Conservation (phyloP, 2,888 invertebrate genomes). For the Fragum sueziense region DNA sequence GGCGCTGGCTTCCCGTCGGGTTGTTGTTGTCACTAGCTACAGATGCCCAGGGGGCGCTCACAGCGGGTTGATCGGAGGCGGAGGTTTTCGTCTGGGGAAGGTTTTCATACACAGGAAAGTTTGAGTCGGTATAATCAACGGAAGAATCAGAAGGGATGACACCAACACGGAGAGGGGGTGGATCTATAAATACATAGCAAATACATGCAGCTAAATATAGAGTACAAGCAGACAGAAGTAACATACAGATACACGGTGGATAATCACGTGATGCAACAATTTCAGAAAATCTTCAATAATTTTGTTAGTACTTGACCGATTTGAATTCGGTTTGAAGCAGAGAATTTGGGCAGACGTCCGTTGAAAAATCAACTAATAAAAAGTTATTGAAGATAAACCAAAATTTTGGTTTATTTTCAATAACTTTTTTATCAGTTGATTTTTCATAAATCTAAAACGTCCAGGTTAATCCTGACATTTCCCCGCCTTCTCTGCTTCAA, state of each 20-base stretch:
- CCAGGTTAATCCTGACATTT: too few relatives aligned
- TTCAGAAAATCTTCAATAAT: too few relatives aligned
- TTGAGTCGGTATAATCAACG: constrained; percentile 48
- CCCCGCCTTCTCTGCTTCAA: too few relatives aligned
- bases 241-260: neutral
- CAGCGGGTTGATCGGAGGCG: constrained; percentile 23
- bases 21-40: constrained; percentile 51
- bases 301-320: too few relatives aligned
- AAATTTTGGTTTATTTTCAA: too few relatives aligned
- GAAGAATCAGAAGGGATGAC: constrained; percentile 49
- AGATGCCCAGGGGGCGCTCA: constrained; percentile 48
- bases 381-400: too few relatives aligned
- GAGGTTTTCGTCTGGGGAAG: constrained; percentile 62
- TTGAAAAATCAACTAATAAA: too few relatives aligned
- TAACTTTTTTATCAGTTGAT: too few relatives aligned
- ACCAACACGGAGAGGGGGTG: constrained; percentile 53
- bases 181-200: constrained; percentile 52
- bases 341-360: too few relatives aligned
- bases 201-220: constrained; percentile 17
- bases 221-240: neutral
- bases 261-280: too few relatives aligned
- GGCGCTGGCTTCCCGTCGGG: constrained; percentile 62
- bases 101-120: constrained; percentile 73
- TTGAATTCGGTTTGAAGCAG: too few relatives aligned
- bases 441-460: too few relatives aligned